Evolutionary conservation across 2,888 invertebrate genomes (phyloP), one percentile per base, ranked within the genome.

Genomic region (Stenurella melanura): DNA sequence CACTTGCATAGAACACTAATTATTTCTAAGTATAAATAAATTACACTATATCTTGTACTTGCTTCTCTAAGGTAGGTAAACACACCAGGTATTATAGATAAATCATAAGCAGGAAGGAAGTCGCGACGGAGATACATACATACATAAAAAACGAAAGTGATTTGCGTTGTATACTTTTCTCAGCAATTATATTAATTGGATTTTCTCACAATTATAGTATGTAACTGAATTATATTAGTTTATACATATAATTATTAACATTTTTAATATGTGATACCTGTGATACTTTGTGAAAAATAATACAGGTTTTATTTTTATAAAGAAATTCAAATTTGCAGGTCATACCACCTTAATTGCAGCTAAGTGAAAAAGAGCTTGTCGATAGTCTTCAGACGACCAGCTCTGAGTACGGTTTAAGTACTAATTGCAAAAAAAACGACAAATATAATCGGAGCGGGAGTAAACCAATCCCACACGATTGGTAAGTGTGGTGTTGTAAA

Each of bases 21-120:
- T 64, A 64, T n/a, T 64, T 64, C n/a, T 42, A 38, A 64, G 15
- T 64, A 64, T 64, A 64, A 64, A 64, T 64, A 42, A 64, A 64
- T 34, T 34, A 42, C 9, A 38, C 64, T 15, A 18, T 42, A 64
- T 18, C 64, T 58, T 63, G n/a, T 11, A 64, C 64, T 64, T 64
- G 64, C 42, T 64, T 38, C 63, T 64, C 17, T 64, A 42, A 64
- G 38, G 10, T 50, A 4, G n/a, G n/a, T 50, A 50, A 15, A n/a
- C 12, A 42, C 12, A 42, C 42, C 50, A 50, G n/a, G 50, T n/a
- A 50, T n/a, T 50, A n/a, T 15, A 50, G 50, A 50, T 50, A 50
- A 50, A 50, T 50, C 1, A n/a, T 50, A n/a, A 50, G 50, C 50
- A 50, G 50, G 50, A 50, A 50, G 50, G 50, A 50, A 50, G 50